Conservation (phyloP, 2,888 invertebrate species). For the Koerneria pararmatus region DNA sequence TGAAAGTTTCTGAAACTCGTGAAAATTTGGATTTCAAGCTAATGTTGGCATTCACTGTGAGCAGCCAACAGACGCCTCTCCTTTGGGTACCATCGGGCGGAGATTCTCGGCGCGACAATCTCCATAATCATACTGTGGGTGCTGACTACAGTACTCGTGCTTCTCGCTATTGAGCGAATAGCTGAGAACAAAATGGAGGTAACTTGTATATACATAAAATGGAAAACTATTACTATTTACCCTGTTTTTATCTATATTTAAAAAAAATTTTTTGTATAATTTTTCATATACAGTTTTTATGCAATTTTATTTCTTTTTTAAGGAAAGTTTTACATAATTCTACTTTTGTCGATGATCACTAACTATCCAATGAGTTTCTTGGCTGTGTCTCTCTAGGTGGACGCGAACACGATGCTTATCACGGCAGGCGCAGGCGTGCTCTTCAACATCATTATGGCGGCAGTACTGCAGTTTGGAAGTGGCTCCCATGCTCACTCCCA, state of each 20-base stretch:
- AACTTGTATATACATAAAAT: not conserved
- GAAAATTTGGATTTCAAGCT: no score
- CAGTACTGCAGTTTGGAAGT: conserved; percentile 41
- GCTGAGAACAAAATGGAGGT: conserved; percentile 74
- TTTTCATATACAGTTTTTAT: not conserved
- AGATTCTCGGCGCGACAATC: conserved; percentile 43
- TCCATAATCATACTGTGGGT: conserved; percentile 96
- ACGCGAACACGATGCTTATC: conserved; percentile 77
- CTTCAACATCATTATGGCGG: conserved; percentile 72
- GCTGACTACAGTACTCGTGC: conserved; percentile 87
- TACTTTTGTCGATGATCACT: not conserved
- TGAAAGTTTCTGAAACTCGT: no score
- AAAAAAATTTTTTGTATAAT: no score
- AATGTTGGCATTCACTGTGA: no score
- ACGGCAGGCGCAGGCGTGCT: conserved; percentile 85
- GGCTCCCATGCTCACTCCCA: conserved; percentile 46
- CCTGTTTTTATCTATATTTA: no score
- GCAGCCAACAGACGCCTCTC: conserved; percentile 77
- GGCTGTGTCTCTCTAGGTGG: conserved; percentile 63
- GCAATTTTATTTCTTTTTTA: not conserved
- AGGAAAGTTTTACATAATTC: not conserved
- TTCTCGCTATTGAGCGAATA: conserved; percentile 83
- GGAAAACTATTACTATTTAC: not conserved
- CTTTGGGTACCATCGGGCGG: conserved; percentile 85
- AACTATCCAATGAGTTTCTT: not conserved